Conservation (phyloP, 1,140 invertebrate species). For the Eriosoma lanigerum region DNA sequence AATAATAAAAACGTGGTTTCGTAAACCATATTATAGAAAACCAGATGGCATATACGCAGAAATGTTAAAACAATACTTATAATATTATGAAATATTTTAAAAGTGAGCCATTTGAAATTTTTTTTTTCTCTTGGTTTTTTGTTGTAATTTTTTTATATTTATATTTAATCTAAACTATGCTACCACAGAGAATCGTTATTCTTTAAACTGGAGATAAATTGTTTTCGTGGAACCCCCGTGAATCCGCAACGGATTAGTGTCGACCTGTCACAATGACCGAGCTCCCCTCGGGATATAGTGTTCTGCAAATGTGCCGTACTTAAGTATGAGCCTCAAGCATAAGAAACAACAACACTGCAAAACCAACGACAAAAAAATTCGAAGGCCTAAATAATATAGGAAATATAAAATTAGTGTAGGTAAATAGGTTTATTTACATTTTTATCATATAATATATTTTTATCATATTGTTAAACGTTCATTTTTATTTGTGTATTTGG, state of each 20-base stretch:
- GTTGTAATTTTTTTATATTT: not conserved
- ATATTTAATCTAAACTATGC: slow-evolving; percentile 14
- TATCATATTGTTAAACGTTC: too few relatives aligned
- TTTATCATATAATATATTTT: too few relatives aligned
- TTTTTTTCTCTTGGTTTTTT: not conserved
- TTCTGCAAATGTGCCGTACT: slow-evolving; percentile 4
- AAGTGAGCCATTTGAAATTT: not conserved
- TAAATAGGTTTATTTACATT: too few relatives aligned
- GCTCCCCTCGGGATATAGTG: not conserved
- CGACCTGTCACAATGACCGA: slow-evolving; percentile 35
- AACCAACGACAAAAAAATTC: not conserved
- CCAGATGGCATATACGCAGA: too few relatives aligned
- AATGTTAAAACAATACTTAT: not conserved
- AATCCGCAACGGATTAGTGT: slow-evolving; percentile 31
- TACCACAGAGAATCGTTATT: not conserved
- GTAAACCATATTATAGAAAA: not conserved
- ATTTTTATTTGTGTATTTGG: too few relatives aligned
- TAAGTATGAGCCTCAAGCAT: not conserved
- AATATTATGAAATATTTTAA: slow-evolving; percentile 21
- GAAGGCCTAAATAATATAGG: too few relatives aligned
- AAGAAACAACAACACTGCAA: not conserved
- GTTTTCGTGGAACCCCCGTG: slow-evolving; percentile 3
- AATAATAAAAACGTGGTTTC: too few relatives aligned
- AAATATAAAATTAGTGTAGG: too few relatives aligned
- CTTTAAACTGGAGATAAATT: slow-evolving; percentile 42